phyloP scores from a whole-genome alignment of 2,888 invertebrate genomes.

The Hemistola chrysoprasaria region DNA sequence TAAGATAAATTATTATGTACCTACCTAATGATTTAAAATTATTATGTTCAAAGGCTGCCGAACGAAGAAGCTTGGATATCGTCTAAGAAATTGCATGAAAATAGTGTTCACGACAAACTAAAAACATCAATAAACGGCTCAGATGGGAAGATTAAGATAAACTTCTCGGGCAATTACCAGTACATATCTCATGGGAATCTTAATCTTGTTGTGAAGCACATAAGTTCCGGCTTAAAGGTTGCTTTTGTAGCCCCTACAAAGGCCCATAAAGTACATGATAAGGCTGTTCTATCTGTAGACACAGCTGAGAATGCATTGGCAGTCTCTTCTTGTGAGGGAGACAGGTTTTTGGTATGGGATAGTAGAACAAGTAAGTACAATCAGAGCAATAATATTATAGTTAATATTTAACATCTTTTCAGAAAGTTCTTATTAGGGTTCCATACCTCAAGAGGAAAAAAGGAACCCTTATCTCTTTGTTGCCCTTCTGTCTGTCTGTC shows the following conservation, averaged over 20 bases:
- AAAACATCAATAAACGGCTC: constrained; percentile 47
- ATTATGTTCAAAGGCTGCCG: constrained; percentile 58
- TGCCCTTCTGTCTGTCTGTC: no score
- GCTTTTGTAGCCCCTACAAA: constrained; percentile 79
- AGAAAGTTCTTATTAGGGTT: no score
- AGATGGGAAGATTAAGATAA: constrained; percentile 69
- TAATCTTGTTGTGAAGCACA: constrained; percentile 68
- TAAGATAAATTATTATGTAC: no score
- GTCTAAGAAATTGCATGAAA: constrained; percentile 65
- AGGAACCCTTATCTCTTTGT: no score
- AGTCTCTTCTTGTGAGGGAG: constrained; percentile 83
- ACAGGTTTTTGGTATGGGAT: constrained; percentile 84
- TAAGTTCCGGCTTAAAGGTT: constrained; percentile 62
- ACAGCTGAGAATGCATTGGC: constrained; percentile 82
- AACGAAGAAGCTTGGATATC: constrained; percentile 76
- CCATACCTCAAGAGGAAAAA: no score
- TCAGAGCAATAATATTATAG: no score
- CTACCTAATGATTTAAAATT: no score
- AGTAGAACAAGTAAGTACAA: constrained; percentile 76
- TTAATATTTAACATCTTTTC: no score
- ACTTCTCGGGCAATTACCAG: constrained; percentile 61
- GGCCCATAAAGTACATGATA: constrained; percentile 67
- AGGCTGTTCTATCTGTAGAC: constrained; percentile 78
- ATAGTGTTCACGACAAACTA: constrained; percentile 65
- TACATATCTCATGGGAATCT: constrained; percentile 64